Base-by-base conservation (phyloP, 2,797 vertebrate genomes). In the Babyrousa celebensis region DNA sequence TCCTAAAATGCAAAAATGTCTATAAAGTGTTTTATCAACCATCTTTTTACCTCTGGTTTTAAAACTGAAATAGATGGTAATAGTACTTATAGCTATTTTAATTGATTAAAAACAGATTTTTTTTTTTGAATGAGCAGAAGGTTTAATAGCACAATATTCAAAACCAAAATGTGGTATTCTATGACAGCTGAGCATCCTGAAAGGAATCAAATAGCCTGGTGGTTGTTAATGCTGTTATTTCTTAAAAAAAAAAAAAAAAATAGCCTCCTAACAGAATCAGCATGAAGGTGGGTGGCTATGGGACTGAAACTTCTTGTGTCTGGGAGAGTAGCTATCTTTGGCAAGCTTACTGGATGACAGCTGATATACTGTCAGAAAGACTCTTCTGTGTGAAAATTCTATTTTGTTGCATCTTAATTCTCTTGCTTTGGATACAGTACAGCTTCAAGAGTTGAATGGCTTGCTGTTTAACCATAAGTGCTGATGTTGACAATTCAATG, bases 401-500 rank as follows among this genome's bases (percentile, higher is more conserved):
- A 36, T 83, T 97, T 96, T 96, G 80, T 78, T 95, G 52, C 78
- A 85, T 96, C 80, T 23, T 88, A 96, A 79, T 77, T 97, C 25
- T 74, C 85, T 12, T 93, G 85, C 27, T 95, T 88, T 96, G 83
- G 77, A 96, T 97, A 93, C 25, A 95, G 62, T 94, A 91, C n/a
- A 32, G 1, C 62, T 95, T 56, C 4, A 15, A 95, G 68, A 96
- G 85, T 95, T 97, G 88, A 98, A 91, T 95, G 74, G 43, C 91
- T 98, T 97, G 54, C 92, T 98, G 84, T 95, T 98, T 94, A 97
- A 97, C 85, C 97, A 75, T 70, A 88, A 96, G 78, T 84, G 91
- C 91, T 97, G 95, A 96, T 92, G 94, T 89, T 87, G 95, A 98
- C 98, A 98, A 98, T 72, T 93, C 65, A 97, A n/a, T 86, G 63